Evolutionary conservation across 2,888 invertebrate species (phyloP).

Genomic region (Metopia argyrocephala): DNA sequence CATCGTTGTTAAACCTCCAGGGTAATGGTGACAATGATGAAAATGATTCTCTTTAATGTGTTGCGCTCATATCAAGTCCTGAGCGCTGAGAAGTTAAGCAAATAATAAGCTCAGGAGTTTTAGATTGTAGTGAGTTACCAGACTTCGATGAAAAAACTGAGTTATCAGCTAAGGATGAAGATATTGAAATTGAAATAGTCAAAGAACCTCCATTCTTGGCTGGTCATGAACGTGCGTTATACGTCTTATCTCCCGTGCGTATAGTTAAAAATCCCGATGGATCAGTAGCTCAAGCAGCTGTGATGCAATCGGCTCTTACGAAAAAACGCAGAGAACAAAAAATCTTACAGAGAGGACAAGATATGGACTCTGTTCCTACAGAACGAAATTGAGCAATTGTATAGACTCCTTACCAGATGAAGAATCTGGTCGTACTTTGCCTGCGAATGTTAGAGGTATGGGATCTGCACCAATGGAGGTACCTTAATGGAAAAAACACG

Average conservation of each 20-base stretch:
- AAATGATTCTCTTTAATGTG: constrained; percentile 88
- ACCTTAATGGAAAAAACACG: constrained; percentile 99
- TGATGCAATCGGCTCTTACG: constrained; percentile 99
- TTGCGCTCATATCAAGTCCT: constrained; percentile 95
- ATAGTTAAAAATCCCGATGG: constrained; percentile 99
- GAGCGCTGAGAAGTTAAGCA: constrained; percentile 99
- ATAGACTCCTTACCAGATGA: constrained; percentile 95
- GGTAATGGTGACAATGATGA: constrained; percentile 86
- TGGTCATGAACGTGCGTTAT: constrained; percentile 93
- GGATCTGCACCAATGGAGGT: constrained; percentile 90
- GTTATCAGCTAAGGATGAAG: constrained; percentile 94
- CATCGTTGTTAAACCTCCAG: constrained; percentile 80
- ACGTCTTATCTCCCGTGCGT: constrained; percentile 94
- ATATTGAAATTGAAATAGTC: constrained; percentile 97
- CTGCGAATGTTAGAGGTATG: constrained; percentile 90
- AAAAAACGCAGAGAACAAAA: constrained; percentile 98
- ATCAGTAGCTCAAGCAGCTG: constrained; percentile 98
- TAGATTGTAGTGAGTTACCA: constrained; percentile 95
- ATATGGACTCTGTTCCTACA: constrained; percentile 90
- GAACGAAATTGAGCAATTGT: constrained; percentile 95
- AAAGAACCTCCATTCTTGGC: constrained; percentile 98
- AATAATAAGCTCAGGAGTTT: constrained; percentile 95
- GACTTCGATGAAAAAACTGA: constrained; percentile 98
- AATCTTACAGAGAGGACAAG: constrained; percentile 95
- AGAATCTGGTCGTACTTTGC: constrained; percentile 84